A percentile compares a stretch with the other conserved stretches of the same genome.
phyloP scores from a whole-genome alignment of 1,140 invertebrate species.

The Ostrea edulis region DNA sequence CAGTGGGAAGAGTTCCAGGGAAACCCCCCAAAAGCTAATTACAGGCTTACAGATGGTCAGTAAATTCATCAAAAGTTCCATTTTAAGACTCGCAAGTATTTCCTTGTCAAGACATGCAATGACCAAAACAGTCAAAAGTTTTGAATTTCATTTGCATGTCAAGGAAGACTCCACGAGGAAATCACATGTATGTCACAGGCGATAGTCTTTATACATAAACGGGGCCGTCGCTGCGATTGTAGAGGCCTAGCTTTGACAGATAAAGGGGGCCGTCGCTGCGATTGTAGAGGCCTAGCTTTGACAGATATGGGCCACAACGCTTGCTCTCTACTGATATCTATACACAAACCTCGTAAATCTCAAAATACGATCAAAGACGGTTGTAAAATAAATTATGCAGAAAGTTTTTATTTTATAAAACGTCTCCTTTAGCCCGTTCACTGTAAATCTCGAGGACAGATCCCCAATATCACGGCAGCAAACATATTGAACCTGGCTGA shows the following conservation, averaged over 20 bases:
- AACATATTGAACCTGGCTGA: neutral
- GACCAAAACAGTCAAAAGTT: neutral
- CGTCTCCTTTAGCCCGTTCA: conserved; percentile 17
- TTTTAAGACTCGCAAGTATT: neutral
- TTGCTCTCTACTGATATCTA: conserved; percentile 3
- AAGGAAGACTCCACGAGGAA: neutral
- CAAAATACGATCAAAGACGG: conserved; percentile 17
- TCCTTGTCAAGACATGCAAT: neutral
- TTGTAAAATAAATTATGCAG: conserved; percentile 33
- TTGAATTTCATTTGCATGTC: conserved; percentile 1
- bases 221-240: neutral
- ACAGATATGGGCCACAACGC: neutral
- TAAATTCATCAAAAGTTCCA: neutral
- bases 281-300: neutral
- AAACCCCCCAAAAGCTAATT: neutral
- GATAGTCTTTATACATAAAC: neutral
- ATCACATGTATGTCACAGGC: neutral
- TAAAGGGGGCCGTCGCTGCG: neutral
- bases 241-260: neutral
- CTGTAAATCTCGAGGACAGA: neutral
- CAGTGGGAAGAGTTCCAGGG: neutral
- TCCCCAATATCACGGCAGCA: neutral
- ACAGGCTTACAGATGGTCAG: neutral
- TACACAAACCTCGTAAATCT: conserved; percentile 22
- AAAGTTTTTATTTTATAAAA: conserved; percentile 23